A percentile compares a stretch with the other conserved stretches of the same genome.
Evolutionary conservation across 2,797 vertebrate species (phyloP).

Genomic region (Adelosebastes latens): DNA sequence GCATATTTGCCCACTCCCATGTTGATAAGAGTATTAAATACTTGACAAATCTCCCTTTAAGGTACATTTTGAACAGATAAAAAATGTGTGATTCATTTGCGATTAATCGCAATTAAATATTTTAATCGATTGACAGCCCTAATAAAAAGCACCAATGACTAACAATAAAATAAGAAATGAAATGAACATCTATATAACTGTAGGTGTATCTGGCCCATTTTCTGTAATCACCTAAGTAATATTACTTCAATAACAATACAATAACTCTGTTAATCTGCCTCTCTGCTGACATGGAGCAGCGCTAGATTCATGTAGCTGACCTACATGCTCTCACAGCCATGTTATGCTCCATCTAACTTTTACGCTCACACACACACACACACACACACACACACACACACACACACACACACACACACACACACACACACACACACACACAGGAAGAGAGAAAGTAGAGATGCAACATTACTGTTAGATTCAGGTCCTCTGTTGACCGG

Average conservation of each 20-base stretch:
- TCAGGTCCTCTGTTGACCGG: not conserved
- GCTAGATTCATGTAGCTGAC: slow-evolving; percentile 8
- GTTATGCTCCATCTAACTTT: not conserved
- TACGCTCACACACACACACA: not conserved
- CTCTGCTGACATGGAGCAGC: not conserved
- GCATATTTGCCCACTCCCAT: too few species aligned
- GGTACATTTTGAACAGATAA: too few species aligned
- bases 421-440: not conserved
- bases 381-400: not conserved
- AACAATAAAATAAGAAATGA: too few species aligned
- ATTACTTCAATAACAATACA: not conserved
- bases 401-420: not conserved
- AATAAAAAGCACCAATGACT: too few species aligned
- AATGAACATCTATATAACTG: not conserved
- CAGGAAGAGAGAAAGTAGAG: not conserved
- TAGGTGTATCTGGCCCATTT: not conserved
- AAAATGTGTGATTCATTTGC: too few species aligned
- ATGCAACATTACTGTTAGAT: not conserved
- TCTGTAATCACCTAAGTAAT: not conserved
- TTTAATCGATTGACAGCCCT: too few species aligned
- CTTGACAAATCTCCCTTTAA: too few species aligned
- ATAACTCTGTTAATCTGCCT: slow-evolving; percentile 3
- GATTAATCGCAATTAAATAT: too few species aligned
- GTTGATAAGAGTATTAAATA: too few species aligned
- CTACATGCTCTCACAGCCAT: slow-evolving; percentile 30